Conservation (phyloP, 2,113 vertebrate genomes). For the Panthera tigris region DNA sequence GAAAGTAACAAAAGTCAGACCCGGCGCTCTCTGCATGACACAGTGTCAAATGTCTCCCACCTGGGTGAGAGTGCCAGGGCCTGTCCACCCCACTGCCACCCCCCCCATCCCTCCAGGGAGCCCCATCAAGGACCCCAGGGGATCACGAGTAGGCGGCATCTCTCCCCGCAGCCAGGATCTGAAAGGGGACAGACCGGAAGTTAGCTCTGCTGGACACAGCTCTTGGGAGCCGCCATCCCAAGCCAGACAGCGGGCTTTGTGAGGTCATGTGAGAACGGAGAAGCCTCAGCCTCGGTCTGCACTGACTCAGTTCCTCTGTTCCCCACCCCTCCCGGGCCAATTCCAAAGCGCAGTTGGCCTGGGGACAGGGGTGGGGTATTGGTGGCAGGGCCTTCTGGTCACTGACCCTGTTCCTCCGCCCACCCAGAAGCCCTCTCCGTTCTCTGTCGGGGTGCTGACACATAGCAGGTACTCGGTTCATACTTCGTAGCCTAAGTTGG, state of each 20-base stretch:
- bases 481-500: not conserved
- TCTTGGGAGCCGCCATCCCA: not conserved
- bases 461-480: not conserved
- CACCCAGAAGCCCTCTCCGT: not conserved
- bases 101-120: not conserved
- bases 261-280: not conserved
- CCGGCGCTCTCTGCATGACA: too few relatives aligned
- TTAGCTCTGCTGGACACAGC: not conserved
- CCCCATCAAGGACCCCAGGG: not conserved
- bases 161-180: not conserved
- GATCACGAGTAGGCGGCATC: not conserved
- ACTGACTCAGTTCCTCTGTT: not conserved
- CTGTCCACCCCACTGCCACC: not conserved
- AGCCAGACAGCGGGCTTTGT: not conserved
- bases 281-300: not conserved
- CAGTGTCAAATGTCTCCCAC: not conserved
- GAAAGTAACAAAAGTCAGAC: not conserved
- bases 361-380: not conserved
- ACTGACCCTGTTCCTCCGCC: not conserved
- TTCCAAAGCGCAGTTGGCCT: not conserved
- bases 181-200: not conserved
- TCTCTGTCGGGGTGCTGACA: not conserved
- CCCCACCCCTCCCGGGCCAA: not conserved
- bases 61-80: not conserved
- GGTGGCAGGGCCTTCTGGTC: not conserved